Evolutionary conservation across 2,888 invertebrate species (phyloP), one percentile per base, ranked within the genome.

Genomic region (Rhodophaea formosa): DNA sequence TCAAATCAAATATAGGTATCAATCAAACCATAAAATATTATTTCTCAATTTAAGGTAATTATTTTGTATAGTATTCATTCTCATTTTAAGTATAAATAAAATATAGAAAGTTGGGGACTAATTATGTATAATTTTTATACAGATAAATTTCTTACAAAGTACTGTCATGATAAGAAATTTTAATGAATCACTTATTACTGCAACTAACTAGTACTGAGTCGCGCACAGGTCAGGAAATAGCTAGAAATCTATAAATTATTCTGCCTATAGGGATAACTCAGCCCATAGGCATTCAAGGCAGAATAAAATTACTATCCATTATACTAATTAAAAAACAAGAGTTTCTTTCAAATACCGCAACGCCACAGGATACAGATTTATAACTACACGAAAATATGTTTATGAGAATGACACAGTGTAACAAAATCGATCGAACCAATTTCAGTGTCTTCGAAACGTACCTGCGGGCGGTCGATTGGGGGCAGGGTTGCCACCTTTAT

Each of bases 391-490:
- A 44, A 53, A 53, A 44, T 46, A 16, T 53, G 39, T 53, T 53
- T 55, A 29, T 53, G 23, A 12, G 29, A 43, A 30, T 44, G n/a
- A 45, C 46, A 49, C 30, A 32, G 65, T 68, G 66, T 67, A 68
- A 67, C 59, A 62, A 64, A 45, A 45, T 53, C 35, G 58, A 61
- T 60, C 66, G 65, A 63, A 63, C 58, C 59, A 56, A 69, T 65
- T 64, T 64, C 59, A 64, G 58, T 58, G 54, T 65, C 64, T 67
- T 52, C 61, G 67, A 70, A 67, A 63, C 65, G 58, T 42, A 72
- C 29, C 77, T 53, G 67, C 75, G 71, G 75, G 79, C 57, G 74
- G 71, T 72, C 72, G 61, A 66, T 70, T 67, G 69, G 70, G 70
- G 61, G 39, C 32, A 2, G n/a, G n/a, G n/a, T n/a, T n/a, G n/a